Evolutionary conservation across 2,797 vertebrate genomes (phyloP), one percentile per base, ranked within the genome.

Genomic region (Denticeps clupeoides): DNA sequence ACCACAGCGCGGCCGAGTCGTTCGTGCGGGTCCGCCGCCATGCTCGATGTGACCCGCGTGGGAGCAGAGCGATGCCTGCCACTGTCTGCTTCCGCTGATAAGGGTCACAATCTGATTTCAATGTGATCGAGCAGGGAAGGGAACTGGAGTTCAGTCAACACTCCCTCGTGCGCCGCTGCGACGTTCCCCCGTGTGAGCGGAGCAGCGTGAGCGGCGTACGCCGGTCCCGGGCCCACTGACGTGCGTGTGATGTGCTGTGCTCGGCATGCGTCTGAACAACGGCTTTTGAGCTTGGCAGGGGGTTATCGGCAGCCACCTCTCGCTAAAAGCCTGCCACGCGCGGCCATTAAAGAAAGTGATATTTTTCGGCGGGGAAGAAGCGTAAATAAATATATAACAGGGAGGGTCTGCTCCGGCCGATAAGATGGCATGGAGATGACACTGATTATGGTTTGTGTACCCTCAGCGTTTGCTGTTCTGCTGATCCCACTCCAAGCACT

Each of bases 261-360:
- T 69, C 60, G 51, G 59, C 50, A 50, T 63, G 67, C 60, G 59
- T 65, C 69, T 73, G 69, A 80, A 77, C 71, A 72, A 79, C 68
- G 65, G 58, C 64, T 70, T 70, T 49, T 46, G 62, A 69, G 65
- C 60, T 43, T 64, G 59, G 63, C 64, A 31, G 59, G 64, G 65
- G 80, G 78, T 82, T 83, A 82, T 83, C 82, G 57, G 69, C 48
- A 64, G 7, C 62, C 62, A 64, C 67, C 72, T 70, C 56, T 59
- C 26, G 67, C 62, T 60, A 70, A 71, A 45, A 72, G 63, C 58
- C 58, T 49, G 58, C 64, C 73, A 73, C 70, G 64, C 68, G 61
- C 70, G 74, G 68, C 74, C 70, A 71, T 73, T 67, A 63, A 60
- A 41, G 19, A 23, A 38, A 31, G 12, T 46, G 27, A 48, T 48